Percentiles rank a stretch among this genome's conserved stretches.
phyloP scores from a whole-genome alignment of 2,797 vertebrate genomes.

The Lepus oiostolus region DNA sequence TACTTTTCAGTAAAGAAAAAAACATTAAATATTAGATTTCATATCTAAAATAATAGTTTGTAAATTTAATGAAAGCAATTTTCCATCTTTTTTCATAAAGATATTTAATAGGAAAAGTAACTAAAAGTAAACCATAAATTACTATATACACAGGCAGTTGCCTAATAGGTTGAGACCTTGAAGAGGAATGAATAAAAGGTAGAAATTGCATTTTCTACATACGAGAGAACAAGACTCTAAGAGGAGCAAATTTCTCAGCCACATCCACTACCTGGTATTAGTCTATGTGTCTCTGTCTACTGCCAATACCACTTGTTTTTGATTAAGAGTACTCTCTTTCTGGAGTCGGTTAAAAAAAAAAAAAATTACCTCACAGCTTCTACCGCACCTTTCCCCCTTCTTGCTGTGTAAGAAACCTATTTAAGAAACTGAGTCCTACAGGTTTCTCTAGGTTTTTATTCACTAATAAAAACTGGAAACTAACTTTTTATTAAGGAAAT shows the following conservation, averaged over 20 bases:
- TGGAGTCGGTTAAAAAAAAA: background rate
- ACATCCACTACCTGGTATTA: slow-evolving; percentile 11
- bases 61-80: slow-evolving; percentile 17
- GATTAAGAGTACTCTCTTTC: background rate
- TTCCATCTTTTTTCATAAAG: slow-evolving; percentile 57
- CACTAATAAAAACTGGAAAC: slow-evolving; percentile 47
- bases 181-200: slow-evolving; percentile 30
- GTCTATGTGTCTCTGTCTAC: background rate
- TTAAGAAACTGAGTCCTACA: background rate
- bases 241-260: background rate
- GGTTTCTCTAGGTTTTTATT: slow-evolving; percentile 24
- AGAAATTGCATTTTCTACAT: background rate
- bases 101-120: slow-evolving; percentile 57
- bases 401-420: background rate
- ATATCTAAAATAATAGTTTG: slow-evolving; percentile 17
- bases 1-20: slow-evolving; percentile 30
- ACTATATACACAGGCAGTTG: slow-evolving; percentile 14
- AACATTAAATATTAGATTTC: slow-evolving; percentile 22
- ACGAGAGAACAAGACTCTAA: background rate
- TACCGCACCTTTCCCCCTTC: background rate
- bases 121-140: slow-evolving; percentile 62
- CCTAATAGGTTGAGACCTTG: background rate
- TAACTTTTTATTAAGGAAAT: background rate
- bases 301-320: background rate
- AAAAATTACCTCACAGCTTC: background rate